A percentile compares a stretch with the other conserved stretches of the same genome.
Conservation (phyloP, 1,140 invertebrate species). For the Adoxophyes honmai region DNA sequence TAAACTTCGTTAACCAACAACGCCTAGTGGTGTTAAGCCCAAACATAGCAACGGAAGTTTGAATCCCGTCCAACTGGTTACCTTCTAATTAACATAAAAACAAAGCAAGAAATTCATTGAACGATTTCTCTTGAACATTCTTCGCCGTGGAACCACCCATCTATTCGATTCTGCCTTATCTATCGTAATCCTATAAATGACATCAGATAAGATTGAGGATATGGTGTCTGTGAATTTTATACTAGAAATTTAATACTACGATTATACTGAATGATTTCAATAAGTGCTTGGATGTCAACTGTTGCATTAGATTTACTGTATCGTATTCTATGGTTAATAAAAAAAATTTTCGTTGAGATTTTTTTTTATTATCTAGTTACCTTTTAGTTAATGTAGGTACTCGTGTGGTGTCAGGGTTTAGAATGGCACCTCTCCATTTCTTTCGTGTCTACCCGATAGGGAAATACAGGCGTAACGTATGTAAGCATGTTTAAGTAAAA, state of each 20-base stretch:
- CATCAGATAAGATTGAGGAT: constrained; percentile 56
- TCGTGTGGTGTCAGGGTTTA: too few species aligned
- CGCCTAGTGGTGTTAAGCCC: constrained; percentile 32
- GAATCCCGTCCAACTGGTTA: constrained; percentile 48
- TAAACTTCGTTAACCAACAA: constrained; percentile 35
- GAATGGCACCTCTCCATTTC: too few species aligned
- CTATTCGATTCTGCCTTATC: constrained; percentile 60
- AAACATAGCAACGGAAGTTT: constrained; percentile 66
- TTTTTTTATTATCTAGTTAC: too few species aligned
- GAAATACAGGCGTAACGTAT: too few species aligned
- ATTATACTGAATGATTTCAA: too few species aligned
- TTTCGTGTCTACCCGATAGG: too few species aligned
- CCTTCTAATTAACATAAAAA: constrained; percentile 68
- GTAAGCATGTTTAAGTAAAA: too few species aligned
- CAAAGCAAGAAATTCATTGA: constrained; percentile 67
- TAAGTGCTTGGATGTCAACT: too few species aligned
- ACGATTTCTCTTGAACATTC: constrained; percentile 69
- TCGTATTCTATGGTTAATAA: too few species aligned
- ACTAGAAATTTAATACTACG: neutral
- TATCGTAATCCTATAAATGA: constrained; percentile 72
- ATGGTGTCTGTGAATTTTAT: constrained; percentile 22
- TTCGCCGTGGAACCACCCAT: constrained; percentile 52
- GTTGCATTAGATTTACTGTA: too few species aligned
- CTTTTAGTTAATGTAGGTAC: too few species aligned
- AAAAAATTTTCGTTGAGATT: too few species aligned